Base-by-base conservation (phyloP, 2,888 invertebrate species). In the Amphipoea oculea region DNA sequence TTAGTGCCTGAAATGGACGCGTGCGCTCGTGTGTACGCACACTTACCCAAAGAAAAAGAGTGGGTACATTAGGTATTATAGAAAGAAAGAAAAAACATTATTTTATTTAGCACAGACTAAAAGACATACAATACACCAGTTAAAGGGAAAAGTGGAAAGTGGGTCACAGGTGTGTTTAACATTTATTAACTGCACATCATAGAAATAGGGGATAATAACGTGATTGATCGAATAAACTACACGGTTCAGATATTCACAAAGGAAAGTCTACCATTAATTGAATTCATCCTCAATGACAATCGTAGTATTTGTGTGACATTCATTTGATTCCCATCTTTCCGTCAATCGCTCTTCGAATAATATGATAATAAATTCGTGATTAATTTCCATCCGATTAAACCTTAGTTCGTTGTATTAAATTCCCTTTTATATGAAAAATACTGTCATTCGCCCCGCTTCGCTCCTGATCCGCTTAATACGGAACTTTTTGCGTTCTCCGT, bases 381-480 rank as follows among this genome's bases (percentile, higher is more conserved):
- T 23, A 9, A 48, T 65, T 54, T 70, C 5, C 45, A 73, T 51
- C 12, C 23, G 23, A 60, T 66, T 60, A 40, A 67, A 45, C 42
- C 23, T 29, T 40, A n/a, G 9, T 57, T 14, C 14, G 60, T 66
- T 20, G 5, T 75, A 62, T 54, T 66, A 60, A 60, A 62, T 36
- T 77, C 14, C 42, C 48, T 78, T 82, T 73, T 12, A 75, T 12
- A 75, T 63, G 42, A 78, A 73, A 75, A 73, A 76, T 62, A 76
- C 63, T 76, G 73, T 76, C 70, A 68, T 72, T 83, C 62, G 9
- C 20, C 20, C 29, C 62, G 67, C 57, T 40, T 11, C 57, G 42
- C 71, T 72, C 20, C 48, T 73, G 63, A 83, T 85, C 86, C 76
- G 76, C 84, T 86, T 86, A 73, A 29, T 40, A 71, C 14, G 57